Evolutionary conservation across 2,797 vertebrate genomes (phyloP).

Genomic region (Poecilia gillii): DNA sequence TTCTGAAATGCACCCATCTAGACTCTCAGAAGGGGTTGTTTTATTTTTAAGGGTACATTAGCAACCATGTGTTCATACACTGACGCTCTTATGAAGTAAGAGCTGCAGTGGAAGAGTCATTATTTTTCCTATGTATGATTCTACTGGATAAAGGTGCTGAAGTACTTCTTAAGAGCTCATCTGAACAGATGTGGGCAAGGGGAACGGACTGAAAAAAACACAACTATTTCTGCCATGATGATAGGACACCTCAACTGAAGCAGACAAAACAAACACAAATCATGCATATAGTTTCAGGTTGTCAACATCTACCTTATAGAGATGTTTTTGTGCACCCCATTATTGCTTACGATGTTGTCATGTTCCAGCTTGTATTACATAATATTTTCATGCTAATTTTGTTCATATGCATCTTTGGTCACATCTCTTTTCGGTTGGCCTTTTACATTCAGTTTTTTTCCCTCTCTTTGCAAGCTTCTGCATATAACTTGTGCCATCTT

Average conservation of each 20-base stretch:
- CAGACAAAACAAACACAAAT: neutral
- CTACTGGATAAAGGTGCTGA: slow-evolving; percentile 21
- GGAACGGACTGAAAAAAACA: neutral
- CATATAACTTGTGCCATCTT: neutral
- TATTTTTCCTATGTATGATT: slow-evolving; percentile 11
- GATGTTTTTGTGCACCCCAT: neutral
- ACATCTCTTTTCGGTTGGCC: neutral
- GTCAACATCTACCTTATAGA: neutral
- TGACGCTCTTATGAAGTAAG: slow-evolving; percentile 10
- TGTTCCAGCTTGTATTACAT: neutral
- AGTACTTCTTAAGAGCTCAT: slow-evolving; percentile 20
- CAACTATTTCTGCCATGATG: neutral
- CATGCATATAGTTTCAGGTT: neutral
- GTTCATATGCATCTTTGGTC: neutral
- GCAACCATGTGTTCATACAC: slow-evolving; percentile 2
- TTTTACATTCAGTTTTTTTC: neutral
- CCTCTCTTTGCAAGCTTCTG: neutral
- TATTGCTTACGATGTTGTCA: neutral
- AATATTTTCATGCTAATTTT: neutral
- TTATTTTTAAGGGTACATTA: slow-evolving; percentile 24
- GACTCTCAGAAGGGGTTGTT: slow-evolving; percentile 12
- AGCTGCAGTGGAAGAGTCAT: slow-evolving; percentile 22
- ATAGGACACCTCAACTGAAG: neutral
- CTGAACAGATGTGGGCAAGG: neutral
- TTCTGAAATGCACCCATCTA: slow-evolving; percentile 19